Percentiles rank a stretch among this genome's conserved stretches.
These are phyloP conservation scores for Amiota mariae DNA, from an alignment of 2,888 invertebrate species.

Conservation along the genomic window DNA sequence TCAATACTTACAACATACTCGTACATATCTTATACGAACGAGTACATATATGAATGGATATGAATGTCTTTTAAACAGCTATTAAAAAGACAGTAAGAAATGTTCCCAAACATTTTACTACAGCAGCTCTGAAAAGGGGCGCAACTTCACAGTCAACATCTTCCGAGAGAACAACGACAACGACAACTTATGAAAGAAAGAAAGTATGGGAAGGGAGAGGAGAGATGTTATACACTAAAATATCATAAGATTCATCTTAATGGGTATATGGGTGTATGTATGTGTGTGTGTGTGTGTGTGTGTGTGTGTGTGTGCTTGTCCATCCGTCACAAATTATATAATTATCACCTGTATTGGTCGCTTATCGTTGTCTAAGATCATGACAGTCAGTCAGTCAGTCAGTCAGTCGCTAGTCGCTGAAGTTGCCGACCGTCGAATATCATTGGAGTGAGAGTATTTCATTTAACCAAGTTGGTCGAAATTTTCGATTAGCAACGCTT, in stretches of 20 bases:
- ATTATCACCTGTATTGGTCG: constrained; percentile 70
- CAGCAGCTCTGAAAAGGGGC: constrained; percentile 16
- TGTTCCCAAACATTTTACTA: neutral
- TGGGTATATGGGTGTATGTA: too few relatives aligned
- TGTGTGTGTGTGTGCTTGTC: constrained; percentile 56
- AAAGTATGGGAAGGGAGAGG: constrained; percentile 19
- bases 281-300: too few relatives aligned
- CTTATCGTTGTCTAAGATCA: constrained; percentile 66
- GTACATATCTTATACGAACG: too few relatives aligned
- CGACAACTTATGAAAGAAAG: neutral
- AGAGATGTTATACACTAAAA: constrained; percentile 43
- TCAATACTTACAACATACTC: too few relatives aligned
- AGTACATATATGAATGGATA: too few relatives aligned
- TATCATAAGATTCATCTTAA: constrained; percentile 58
- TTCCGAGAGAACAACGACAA: constrained; percentile 4
- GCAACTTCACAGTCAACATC: constrained; percentile 28
- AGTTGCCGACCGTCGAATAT: constrained; percentile 17
- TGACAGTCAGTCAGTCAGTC: constrained; percentile 47
- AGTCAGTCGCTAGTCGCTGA: too few relatives aligned
- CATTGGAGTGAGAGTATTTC: constrained; percentile 40
- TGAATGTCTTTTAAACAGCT: too few relatives aligned
- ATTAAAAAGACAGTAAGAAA: too few relatives aligned
- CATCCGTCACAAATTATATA: constrained; percentile 71
- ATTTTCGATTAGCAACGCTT: constrained; percentile 71
- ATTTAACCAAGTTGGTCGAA: constrained; percentile 52